phyloP scores from a whole-genome alignment of 1,140 invertebrate genomes.

The Achatina immaculata region DNA sequence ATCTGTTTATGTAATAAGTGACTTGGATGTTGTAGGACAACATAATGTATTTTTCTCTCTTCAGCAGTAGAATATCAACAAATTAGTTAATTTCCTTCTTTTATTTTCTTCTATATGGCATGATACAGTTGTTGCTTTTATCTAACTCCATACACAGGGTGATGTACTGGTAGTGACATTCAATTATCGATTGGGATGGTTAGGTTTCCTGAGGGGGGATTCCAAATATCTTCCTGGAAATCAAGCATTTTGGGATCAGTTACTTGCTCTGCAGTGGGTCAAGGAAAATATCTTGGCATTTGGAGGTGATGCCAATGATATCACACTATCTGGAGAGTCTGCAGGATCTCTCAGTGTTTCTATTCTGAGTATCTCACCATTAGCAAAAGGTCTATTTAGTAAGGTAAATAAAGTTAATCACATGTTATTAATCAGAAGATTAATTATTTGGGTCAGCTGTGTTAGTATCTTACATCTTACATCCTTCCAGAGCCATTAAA shows the following conservation, averaged over 20 bases:
- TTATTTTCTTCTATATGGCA: no score
- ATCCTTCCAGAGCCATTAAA: no score
- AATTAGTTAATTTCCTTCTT: no score
- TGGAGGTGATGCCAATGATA: constrained; percentile 50
- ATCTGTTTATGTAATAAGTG: no score
- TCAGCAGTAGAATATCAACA: no score
- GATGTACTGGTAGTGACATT: constrained; percentile 73
- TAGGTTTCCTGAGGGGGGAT: constrained; percentile 62
- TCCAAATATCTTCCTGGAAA: constrained; percentile 69
- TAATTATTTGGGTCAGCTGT: background rate
- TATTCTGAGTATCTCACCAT: constrained; percentile 38
- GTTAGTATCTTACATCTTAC: no score
- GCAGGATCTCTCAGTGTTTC: constrained; percentile 47
- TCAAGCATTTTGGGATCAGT: constrained; percentile 83
- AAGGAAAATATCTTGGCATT: constrained; percentile 58
- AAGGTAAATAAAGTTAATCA: no score
- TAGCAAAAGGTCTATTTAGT: constrained; percentile 45
- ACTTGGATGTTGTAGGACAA: no score
- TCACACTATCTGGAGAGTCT: constrained; percentile 59
- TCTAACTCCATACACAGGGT: constrained; percentile 48
- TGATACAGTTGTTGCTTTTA: no score
- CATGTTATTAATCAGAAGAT: background rate
- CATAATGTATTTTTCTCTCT: no score
- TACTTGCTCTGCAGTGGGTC: constrained; percentile 87
- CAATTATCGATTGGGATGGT: constrained; percentile 73